Base-by-base conservation (phyloP, 2,113 vertebrate species). In the Lepidothrix coronata region DNA sequence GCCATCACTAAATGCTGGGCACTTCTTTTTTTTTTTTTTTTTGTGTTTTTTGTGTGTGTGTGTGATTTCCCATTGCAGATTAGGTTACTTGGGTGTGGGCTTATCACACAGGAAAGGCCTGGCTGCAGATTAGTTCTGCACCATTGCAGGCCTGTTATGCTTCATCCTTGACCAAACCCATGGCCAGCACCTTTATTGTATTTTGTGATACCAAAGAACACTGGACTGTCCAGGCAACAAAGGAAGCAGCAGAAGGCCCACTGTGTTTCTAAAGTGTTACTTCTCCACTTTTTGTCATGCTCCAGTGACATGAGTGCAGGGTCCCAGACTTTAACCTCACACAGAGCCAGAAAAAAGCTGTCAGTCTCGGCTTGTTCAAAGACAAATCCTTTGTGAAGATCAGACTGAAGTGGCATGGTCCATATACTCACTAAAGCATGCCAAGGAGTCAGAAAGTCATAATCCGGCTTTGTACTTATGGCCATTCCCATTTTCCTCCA, bases 51-150 rank as follows among this genome's bases (percentile, higher is more conserved):
- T 44, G 5, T 1, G 12, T 31, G 78, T 83, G 94, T 82, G 62
- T 96, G 96, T 94, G 96, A 97, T 98, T 97, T 98, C 95, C 97
- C 97, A 97, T 95, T 93, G 97, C 95, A 96, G 98, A 98, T 98
- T 97, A 95, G 97, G 97, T 98, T 98, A 97, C 98, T 88, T 89
- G 87, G 87, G 28, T 91, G 97, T 96, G 94, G 86, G 97, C 49
- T 98, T 97, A 97, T 97, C 97, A 91, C 72, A 95, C 98, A 98
- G 98, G 97, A 98, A 98, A 98, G 91, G 98, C 96, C 97, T 92
- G 57, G 98, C 98, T 94, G 88, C 91, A 98, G 98, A 98, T 98
- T 98, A 98, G 98, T 98, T 99, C 98, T 98, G 98, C 98, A 97
- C 95, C 86, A 93, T 96, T 98, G 98, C 97, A 97, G 96, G 95